Base-by-base conservation (phyloP, 2,113 vertebrate species). In the Brachionichthys hirsutus region DNA sequence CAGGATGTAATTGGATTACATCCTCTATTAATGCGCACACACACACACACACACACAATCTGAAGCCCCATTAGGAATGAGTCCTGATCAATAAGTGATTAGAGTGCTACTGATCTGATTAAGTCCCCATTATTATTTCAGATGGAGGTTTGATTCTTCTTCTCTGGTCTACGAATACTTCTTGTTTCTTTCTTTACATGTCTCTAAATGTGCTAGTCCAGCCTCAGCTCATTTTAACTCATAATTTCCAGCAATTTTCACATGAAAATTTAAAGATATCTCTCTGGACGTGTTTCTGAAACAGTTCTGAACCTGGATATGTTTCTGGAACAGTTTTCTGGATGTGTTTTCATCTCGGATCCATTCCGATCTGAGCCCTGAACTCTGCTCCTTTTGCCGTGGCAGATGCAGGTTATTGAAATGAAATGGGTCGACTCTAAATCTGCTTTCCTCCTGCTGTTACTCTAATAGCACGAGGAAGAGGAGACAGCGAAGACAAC, bases 111-210 rank as follows among this genome's bases (percentile, higher is more conserved):
- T 96, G 94, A 98, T 96, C 94, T 94, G 93, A 96, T 96, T 96
- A 96, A 95, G 94, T 97, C 94, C 93, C 92, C 91, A 94, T 96
- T 95, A 95, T 95, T 90, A 93, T 95, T 98, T 93, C 91, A 91
- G 93, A 94, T 92, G 92, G 92, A 92, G 24, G 24, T 30, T 30
- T 30, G 24, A 30, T 30, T 30, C 24, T 30, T 30, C 24, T 30
- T 30, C 24, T 8, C 24, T 30, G 24, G 24, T 3, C 8, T 30
- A 8, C 8, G 5, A 6, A 8, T 30, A 8, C 24, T 30, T 30
- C 24, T 30, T 30, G 1, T 30, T 30, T 30, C 3, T 8, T 30
- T 30, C 24, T 30, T 30, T 30, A 30, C n/a, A n/a, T 30, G 24
- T 30, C 24, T 30, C 24, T n/a, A n/a, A n/a, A n/a, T n/a, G n/a